Evolutionary conservation across 2,113 vertebrate species (phyloP), one percentile per base, ranked within the genome.

Genomic region (cattle (Bos taurus)): DNA sequence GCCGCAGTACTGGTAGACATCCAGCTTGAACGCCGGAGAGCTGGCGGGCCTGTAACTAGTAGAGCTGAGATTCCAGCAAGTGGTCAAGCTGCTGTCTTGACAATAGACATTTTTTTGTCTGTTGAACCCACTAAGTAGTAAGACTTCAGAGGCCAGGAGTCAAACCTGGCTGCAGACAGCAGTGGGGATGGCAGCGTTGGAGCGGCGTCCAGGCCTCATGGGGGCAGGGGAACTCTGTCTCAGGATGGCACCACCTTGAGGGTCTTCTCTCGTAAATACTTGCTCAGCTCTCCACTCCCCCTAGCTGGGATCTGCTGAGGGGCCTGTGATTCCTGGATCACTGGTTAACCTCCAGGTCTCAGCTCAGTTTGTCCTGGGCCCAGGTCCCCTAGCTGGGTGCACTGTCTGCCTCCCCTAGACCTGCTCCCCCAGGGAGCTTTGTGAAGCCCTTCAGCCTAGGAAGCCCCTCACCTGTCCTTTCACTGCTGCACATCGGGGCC

Each of bases 191-290:
- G 5, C 56, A 6, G 30, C 1, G 1, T 21, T 80, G 13, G 48
- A 50, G 48, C 1, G 3, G 12, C 0, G 0, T 62, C 36, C 28
- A n/a, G 71, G 60, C 16, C 26, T 60, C 50, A 40, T 15, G 26
- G 46, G 43, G 7, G 4, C 46, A 11, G 21, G 21, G 33, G 23
- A 64, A 40, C 48, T 74, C 33, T 25, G 21, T 50, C 23, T 36
- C 6, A 5, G 26, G 30, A 56, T 81, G 48, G 59, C n/a, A 62
- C 36, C 1, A 1, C 23, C 0, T 3, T 3, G 4, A 67, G 30
- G 10, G 56, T 90, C 81, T 25, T 74, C 48, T 46, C 48, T 78
- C 9, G 0, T 1, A 71, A 10, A 40, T 40, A 15, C 14, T 46
- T 40, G 9, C 62, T 50, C 26, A 7, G 33, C 23, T 7, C 33